Evolutionary conservation across 2,888 invertebrate species (phyloP).

Genomic region (Cerastoderma edule): DNA sequence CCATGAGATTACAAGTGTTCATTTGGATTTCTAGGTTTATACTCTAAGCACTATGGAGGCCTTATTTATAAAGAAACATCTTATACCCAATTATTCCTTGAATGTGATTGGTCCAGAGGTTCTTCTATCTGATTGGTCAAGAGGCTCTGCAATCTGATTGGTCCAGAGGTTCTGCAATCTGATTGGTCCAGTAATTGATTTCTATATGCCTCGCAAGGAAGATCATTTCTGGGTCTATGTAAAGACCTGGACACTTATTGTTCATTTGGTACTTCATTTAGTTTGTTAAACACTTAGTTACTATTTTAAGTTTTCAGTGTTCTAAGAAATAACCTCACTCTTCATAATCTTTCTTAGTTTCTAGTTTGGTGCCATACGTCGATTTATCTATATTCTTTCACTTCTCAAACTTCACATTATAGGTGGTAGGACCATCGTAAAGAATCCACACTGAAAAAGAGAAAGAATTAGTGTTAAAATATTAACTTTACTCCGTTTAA

Average conservation of each 20-base stretch:
- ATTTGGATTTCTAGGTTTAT: no score
- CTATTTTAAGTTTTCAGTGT: constrained; percentile 18
- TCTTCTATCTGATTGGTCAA: no score
- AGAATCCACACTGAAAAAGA: constrained; percentile 79
- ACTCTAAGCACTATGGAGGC: no score
- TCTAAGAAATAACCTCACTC: constrained; percentile 56
- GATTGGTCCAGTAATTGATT: constrained; percentile 16
- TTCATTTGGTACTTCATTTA: neutral
- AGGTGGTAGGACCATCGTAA: constrained; percentile 77
- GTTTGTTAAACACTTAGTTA: neutral
- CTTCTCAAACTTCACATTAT: constrained; percentile 75
- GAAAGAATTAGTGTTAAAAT: no score
- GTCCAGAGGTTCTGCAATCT: no score
- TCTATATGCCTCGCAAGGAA: neutral
- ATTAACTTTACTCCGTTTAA: no score
- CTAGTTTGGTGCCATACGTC: constrained; percentile 53
- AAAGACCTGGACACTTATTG: neutral
- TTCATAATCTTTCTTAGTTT: constrained; percentile 51
- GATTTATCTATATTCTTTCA: constrained; percentile 63
- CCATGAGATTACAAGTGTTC: no score
- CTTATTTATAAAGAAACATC: no score
- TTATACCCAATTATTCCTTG: neutral
- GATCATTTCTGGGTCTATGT: neutral
- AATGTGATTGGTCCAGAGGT: constrained; percentile 23
- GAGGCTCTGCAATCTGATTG: neutral